Conservation (phyloP, 2,888 invertebrate species). For the Pristionchus japonicus region DNA sequence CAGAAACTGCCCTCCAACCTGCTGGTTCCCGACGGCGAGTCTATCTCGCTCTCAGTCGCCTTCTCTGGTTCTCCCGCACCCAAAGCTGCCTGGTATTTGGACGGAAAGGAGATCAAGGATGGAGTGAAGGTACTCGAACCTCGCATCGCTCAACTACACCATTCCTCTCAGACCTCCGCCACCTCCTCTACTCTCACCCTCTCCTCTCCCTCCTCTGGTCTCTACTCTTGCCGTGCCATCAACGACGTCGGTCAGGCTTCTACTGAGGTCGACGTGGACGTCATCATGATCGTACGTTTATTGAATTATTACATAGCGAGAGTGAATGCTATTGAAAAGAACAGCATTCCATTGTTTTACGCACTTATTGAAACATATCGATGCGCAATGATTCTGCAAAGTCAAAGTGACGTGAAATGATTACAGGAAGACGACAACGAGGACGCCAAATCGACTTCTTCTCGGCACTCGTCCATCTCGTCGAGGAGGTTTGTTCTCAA, state of each 20-base stretch:
- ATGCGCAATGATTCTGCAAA: too few relatives aligned
- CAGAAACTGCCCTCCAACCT: slow-evolving; percentile 23
- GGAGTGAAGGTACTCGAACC: background rate
- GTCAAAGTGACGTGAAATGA: too few relatives aligned
- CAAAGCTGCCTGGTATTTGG: slow-evolving; percentile 47
- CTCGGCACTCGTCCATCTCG: slow-evolving; percentile 49
- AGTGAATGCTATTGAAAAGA: background rate
- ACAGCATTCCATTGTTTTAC: background rate
- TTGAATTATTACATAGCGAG: background rate
- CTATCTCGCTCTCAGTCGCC: slow-evolving; percentile 55
- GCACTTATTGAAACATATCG: background rate
- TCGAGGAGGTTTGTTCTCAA: slow-evolving; percentile 50
- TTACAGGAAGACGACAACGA: slow-evolving; percentile 41
- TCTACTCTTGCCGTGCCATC: slow-evolving; percentile 76
- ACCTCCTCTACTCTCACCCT: slow-evolving; percentile 71
- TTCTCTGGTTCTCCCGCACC: slow-evolving; percentile 51
- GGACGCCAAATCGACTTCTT: slow-evolving; percentile 48
- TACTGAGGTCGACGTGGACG: slow-evolving; percentile 29
- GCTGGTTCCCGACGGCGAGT: slow-evolving; percentile 52
- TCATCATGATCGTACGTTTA: slow-evolving; percentile 13
- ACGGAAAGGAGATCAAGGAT: slow-evolving; percentile 43
- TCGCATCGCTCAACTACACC: background rate
- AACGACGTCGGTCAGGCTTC: slow-evolving; percentile 76
- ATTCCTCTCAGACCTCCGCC: slow-evolving; percentile 41
- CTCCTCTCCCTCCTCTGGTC: slow-evolving; percentile 74